A percentile compares a stretch with the other conserved stretches of the same genome.
Evolutionary conservation across 2,797 vertebrate species (phyloP).

Genomic region (Manis pentadactyla): DNA sequence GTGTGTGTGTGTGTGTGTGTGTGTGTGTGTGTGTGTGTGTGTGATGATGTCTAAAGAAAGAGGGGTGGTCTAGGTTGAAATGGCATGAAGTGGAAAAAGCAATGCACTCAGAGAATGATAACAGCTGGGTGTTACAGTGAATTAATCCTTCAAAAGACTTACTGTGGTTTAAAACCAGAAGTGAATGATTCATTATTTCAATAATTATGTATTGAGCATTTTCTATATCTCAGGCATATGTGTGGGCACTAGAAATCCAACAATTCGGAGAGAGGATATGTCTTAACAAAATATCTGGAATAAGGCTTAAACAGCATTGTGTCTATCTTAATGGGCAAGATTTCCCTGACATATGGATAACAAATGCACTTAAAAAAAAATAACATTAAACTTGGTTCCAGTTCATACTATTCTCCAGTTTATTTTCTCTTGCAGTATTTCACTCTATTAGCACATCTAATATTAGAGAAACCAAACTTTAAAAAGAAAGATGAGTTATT

Average conservation of each 20-base stretch:
- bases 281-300: background rate
- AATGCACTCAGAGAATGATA: background rate
- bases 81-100: background rate
- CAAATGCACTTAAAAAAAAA: background rate
- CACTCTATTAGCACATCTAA: background rate
- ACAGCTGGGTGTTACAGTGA: background rate
- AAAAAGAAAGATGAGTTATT: background rate
- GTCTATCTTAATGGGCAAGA: background rate
- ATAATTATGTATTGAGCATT: background rate
- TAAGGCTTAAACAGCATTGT: background rate
- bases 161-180: background rate
- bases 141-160: background rate
- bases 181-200: background rate
- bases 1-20: fast-evolving
- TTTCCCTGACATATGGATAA: background rate
- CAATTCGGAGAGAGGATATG: background rate
- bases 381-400: background rate
- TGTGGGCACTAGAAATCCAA: background rate
- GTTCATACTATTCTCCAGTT: background rate
- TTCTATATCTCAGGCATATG: background rate
- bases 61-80: background rate
- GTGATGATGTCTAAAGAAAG: background rate
- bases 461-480: background rate
- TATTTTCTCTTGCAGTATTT: background rate
- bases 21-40: background rate